Base-by-base conservation (phyloP, 1,140 invertebrate species). In the Zaprionus nigranus region DNA sequence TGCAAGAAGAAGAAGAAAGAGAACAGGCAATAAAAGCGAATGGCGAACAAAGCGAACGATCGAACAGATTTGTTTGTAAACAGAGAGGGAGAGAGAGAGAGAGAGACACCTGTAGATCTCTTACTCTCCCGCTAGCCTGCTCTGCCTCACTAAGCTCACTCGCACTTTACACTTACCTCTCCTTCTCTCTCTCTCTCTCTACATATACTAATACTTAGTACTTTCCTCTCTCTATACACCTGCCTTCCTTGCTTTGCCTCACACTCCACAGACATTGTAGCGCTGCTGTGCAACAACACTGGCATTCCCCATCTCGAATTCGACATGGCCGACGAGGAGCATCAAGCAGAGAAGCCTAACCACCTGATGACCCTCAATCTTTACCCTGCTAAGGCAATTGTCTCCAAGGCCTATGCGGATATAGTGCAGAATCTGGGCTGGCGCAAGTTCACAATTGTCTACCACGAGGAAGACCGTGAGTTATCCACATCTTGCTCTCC, bases 361-460 rank as follows among this genome's bases (percentile, higher is more conserved):
- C 90, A 90, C 22, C 76, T 77, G 28, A 92, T 93, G 71, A 93
- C 94, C 17, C 93, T 97, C 75, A 96, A 96, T 83, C 93, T 97
- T 13, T 95, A 96, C 92, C 97, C 97, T 2, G 95, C 96, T 43
- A 95, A 96, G 46, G 93, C 94, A 12, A 90, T 95, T 6, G 93
- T 97, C 13, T 95, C 96, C 28, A 94, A 96, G 94, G 96, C 96
- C 13, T 95, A 96, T 70, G 94, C 95, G 3, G 96, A 96, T 67
- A 93, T 97, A 43, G 94, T 97, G 2, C 94, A 95, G 68, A 94
- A 95, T 75, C 95, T 96, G 92, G 94, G 95, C 38, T 98, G 97
- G 97, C 95, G 95, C 65, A 95, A 94, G 65, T 98, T 97, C 77
- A 96, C 96, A 0, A 95, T 97, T 15, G 93, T 98, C 20, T 98